Percentiles rank a stretch among this genome's conserved stretches.
Conservation (phyloP, 2,888 invertebrate species). For the Nymphalis polychloros region DNA sequence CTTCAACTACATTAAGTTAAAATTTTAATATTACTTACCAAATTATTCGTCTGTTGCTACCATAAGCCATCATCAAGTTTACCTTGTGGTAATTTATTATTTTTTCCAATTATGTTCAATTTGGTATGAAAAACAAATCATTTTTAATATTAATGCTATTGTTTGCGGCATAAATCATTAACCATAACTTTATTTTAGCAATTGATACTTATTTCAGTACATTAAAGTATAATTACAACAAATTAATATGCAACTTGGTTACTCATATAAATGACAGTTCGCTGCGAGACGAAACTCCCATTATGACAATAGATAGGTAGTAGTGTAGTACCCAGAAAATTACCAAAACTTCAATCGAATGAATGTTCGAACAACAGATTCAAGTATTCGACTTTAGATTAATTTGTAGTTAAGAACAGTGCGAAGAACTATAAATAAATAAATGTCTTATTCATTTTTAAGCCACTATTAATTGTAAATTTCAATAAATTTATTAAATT, state of each 20-base stretch:
- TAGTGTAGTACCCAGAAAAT: no score
- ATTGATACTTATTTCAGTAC: neutral
- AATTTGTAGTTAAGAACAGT: no score
- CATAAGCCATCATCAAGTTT: slow-evolving; percentile 26
- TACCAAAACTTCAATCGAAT: no score
- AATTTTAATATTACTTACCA: slow-evolving; percentile 21
- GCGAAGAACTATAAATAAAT: no score
- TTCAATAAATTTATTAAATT: no score
- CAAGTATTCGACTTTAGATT: no score
- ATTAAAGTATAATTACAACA: neutral
- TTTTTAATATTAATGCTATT: neutral
- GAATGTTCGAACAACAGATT: no score
- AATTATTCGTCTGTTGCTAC: slow-evolving; percentile 17
- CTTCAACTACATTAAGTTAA: neutral
- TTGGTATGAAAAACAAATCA: neutral
- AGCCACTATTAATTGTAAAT: no score
- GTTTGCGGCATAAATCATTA: neutral
- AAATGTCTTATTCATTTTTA: no score
- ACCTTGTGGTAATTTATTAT: neutral
- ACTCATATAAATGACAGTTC: slow-evolving; percentile 2
- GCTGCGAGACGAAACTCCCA: neutral
- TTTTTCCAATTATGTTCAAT: neutral
- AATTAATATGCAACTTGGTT: slow-evolving; percentile 10
- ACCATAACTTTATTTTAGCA: neutral
- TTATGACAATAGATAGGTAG: no score